Evolutionary conservation across 2,888 invertebrate species (phyloP).

Genomic region (Gymnosoma rotundatum): DNA sequence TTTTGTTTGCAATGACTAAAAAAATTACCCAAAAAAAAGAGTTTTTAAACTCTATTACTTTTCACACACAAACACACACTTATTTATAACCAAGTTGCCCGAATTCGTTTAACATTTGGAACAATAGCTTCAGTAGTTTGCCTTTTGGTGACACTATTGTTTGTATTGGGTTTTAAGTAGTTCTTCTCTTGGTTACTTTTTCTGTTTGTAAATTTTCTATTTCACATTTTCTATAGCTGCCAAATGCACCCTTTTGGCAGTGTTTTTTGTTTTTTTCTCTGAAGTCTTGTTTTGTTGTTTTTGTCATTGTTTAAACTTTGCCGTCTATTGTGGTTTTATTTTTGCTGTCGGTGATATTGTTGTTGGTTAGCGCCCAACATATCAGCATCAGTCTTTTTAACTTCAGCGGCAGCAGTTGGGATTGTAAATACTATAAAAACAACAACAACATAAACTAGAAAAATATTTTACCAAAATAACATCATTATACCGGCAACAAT

Average conservation of each 20-base stretch:
- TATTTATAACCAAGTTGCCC: background rate
- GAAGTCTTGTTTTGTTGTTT: constrained; percentile 1
- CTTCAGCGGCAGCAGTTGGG: constrained; percentile 53
- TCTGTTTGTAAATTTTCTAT: constrained; percentile 12
- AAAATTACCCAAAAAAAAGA: constrained; percentile 31
- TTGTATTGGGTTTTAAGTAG: constrained; percentile 40
- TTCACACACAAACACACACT: too few species aligned
- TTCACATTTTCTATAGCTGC: constrained; percentile 46
- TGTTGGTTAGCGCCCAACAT: constrained; percentile 32
- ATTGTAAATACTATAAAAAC: constrained; percentile 6
- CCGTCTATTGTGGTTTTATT: constrained; percentile 69
- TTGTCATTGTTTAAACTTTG: constrained; percentile 68
- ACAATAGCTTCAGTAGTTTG: constrained; percentile 54
- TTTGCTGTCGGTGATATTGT: constrained; percentile 30
- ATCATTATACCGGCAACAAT: constrained; percentile 66
- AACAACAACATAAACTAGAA: constrained; percentile 35
- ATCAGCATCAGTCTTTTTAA: constrained; percentile 54
- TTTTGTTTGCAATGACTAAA: constrained; percentile 50
- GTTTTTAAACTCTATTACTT: constrained; percentile 30
- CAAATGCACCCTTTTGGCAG: constrained; percentile 62
- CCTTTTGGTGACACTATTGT: constrained; percentile 70
- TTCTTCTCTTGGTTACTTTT: constrained; percentile 33
- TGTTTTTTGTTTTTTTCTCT: constrained; percentile 36
- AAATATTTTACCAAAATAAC: constrained; percentile 65
- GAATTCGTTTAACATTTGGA: constrained; percentile 33